phyloP scores from a whole-genome alignment of 2,797 vertebrate species.

The Florisuga fusca region DNA sequence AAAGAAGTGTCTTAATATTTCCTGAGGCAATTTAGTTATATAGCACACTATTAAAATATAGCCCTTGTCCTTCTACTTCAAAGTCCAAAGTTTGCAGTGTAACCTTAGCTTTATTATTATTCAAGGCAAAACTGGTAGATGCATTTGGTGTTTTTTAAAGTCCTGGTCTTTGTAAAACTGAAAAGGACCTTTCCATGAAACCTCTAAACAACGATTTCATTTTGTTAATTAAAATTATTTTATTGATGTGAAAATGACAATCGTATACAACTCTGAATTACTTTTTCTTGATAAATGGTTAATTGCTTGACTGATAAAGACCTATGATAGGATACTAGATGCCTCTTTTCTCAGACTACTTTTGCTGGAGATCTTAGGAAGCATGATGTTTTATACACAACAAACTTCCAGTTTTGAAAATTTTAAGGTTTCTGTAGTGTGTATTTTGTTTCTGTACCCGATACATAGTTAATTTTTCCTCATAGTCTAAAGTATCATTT shows the following conservation, averaged over 20 bases:
- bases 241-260: not conserved
- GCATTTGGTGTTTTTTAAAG: not conserved
- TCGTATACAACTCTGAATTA: not conserved
- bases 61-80: not conserved
- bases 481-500: conserved; percentile 75
- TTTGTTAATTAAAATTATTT: not conserved
- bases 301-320: not conserved
- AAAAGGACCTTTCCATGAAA: not conserved
- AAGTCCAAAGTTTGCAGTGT: not conserved
- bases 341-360: not conserved
- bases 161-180: not conserved
- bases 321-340: not conserved
- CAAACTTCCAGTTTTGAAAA: not conserved
- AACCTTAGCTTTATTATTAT: not conserved
- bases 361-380: conserved; percentile 13
- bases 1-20: not conserved
- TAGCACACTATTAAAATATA: not conserved
- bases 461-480: conserved; percentile 61
- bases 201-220: not conserved
- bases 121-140: not conserved
- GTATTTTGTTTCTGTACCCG: conserved; percentile 40
- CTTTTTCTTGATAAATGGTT: not conserved
- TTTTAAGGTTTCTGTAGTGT: conserved; percentile 18
- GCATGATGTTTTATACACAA: not conserved
- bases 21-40: not conserved